Evolutionary conservation across 2,888 invertebrate genomes (phyloP).

Genomic region (Galerucella calmariensis): DNA sequence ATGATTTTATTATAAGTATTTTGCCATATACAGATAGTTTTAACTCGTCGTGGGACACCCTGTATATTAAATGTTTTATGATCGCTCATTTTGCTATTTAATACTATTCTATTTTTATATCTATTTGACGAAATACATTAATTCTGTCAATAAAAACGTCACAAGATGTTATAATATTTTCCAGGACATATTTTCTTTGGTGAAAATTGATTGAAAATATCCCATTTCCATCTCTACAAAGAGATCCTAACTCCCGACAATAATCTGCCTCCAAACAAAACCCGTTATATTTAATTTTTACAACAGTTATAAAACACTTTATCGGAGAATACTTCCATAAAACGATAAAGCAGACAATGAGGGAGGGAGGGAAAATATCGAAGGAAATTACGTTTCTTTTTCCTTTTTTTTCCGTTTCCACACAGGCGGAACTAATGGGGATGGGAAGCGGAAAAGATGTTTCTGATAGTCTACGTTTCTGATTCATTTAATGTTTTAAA

Average conservation of each 20-base stretch:
- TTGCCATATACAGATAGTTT: too few species aligned
- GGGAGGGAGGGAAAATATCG: constrained; percentile 27
- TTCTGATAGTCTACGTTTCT: background rate
- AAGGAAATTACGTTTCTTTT: constrained; percentile 26
- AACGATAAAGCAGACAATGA: constrained; percentile 34
- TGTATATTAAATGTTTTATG: too few species aligned
- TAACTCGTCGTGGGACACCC: too few species aligned
- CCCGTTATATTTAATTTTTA: constrained; percentile 33
- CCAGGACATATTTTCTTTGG: too few species aligned
- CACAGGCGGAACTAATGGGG: background rate
- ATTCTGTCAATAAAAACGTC: background rate
- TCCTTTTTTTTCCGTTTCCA: constrained; percentile 12
- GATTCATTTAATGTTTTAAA: background rate
- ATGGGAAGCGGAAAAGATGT: background rate
- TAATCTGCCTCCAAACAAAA: constrained; percentile 19
- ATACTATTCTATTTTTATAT: too few species aligned
- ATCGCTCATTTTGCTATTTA: too few species aligned
- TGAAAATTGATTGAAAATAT: background rate
- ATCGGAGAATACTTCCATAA: constrained; percentile 33
- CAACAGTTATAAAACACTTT: constrained; percentile 35
- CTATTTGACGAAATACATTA: background rate
- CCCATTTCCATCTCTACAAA: too few species aligned
- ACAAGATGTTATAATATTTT: too few species aligned
- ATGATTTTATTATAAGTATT: too few species aligned
- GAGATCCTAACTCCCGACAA: background rate